phyloP scores from a whole-genome alignment of 2,888 invertebrate species.

The Oscheius myriophilus region DNA sequence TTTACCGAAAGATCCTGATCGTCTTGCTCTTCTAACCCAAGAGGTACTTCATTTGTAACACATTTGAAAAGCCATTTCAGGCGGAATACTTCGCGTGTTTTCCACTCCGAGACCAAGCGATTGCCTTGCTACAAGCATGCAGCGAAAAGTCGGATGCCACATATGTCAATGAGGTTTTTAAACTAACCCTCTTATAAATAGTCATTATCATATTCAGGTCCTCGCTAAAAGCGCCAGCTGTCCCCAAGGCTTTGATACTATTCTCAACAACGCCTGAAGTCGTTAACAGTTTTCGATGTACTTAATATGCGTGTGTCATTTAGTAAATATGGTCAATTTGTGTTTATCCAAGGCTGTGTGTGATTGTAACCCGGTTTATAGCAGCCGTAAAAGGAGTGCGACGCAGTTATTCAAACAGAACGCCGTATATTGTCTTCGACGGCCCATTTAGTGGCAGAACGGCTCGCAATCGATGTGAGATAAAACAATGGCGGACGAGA shows the following conservation, averaged over 20 bases:
- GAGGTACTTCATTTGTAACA: constrained; percentile 39
- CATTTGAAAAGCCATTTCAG: constrained; percentile 18
- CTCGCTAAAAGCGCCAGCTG: constrained; percentile 62
- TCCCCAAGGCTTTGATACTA: constrained; percentile 61
- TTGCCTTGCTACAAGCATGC: constrained; percentile 63
- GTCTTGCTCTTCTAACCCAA: constrained; percentile 61
- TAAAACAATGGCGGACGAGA: too few relatives aligned
- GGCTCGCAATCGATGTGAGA: too few relatives aligned
- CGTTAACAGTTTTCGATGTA: constrained; percentile 23
- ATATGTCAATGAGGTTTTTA: constrained; percentile 53
- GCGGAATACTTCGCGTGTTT: constrained; percentile 66
- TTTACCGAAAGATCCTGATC: constrained; percentile 67
- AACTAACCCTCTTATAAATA: too few relatives aligned
- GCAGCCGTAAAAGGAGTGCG: too few relatives aligned
- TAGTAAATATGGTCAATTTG: too few relatives aligned
- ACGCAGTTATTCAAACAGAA: too few relatives aligned
- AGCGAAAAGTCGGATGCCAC: constrained; percentile 56
- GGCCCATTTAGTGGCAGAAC: too few relatives aligned
- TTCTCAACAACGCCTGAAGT: constrained; percentile 36
- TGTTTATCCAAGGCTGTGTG: too few relatives aligned
- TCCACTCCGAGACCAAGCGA: constrained; percentile 64
- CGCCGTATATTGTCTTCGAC: too few relatives aligned
- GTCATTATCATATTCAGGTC: constrained; percentile 40
- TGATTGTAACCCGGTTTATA: too few relatives aligned
- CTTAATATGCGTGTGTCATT: too few relatives aligned